phyloP scores from a whole-genome alignment of 2,113 vertebrate species.

The Alosa alosa region DNA sequence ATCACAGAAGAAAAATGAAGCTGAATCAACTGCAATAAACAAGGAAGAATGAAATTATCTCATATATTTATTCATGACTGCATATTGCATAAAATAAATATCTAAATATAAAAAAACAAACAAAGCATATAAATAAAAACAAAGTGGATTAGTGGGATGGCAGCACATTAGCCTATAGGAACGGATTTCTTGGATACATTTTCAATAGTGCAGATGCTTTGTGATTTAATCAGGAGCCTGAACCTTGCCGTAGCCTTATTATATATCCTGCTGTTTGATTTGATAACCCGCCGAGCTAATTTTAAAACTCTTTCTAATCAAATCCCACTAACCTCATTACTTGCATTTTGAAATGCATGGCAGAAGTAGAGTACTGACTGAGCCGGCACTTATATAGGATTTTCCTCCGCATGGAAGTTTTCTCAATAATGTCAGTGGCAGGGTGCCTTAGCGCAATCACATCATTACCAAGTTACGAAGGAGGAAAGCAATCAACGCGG shows the following conservation, averaged over 20 bases:
- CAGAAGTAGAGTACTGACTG: conserved; percentile 12
- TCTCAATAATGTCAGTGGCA: background rate
- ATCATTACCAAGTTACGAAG: conserved; percentile 9
- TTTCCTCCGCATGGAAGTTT: conserved; percentile 1
- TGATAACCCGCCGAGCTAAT: conserved; percentile 64
- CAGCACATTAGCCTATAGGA: conserved; percentile 46
- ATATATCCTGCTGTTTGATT: conserved; percentile 62
- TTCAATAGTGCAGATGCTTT: conserved; percentile 53
- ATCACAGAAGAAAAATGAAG: conserved; percentile 57
- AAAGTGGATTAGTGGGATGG: conserved; percentile 63
- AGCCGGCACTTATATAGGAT: background rate
- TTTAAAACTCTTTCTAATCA: conserved; percentile 62
- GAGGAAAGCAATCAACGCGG: background rate
- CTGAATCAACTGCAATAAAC: conserved; percentile 52
- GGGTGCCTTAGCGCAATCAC: background rate
- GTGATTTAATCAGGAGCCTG: conserved; percentile 66
- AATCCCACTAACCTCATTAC: conserved; percentile 62
- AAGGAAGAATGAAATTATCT: conserved; percentile 61
- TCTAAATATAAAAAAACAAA: conserved; percentile 39
- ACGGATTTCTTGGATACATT: conserved; percentile 56
- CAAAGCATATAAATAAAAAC: conserved; percentile 60
- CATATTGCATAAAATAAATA: conserved; percentile 49
- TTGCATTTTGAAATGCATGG: conserved; percentile 46
- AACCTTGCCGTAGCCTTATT: conserved; percentile 56
- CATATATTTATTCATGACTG: conserved; percentile 57